Base-by-base conservation (phyloP, 2,113 vertebrate genomes). In the Grammatotria lemairii region DNA sequence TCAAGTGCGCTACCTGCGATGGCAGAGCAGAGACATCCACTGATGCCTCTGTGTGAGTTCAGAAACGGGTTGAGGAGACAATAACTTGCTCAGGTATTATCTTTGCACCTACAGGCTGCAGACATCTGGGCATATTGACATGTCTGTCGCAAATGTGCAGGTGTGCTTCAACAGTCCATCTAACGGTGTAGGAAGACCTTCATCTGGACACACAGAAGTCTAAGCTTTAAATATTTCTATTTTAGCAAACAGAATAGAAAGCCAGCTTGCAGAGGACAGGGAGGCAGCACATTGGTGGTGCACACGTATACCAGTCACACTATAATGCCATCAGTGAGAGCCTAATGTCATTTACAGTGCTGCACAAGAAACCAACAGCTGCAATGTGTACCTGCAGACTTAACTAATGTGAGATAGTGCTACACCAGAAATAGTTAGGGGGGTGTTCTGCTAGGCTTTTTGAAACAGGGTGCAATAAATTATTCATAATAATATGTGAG, bases 401-500 rank as follows among this genome's bases (percentile, higher is more conserved):
- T 90, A 84, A 91, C 83, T 13, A 89, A 81, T 78, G 81, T 10
- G 47, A 12, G 81, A 78, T 85, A 70, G 21, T 14, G 83, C 80
- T 84, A 70, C 31, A 86, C 92, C 83, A 87, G 89, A 92, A 94
- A 92, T 91, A 94, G 94, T 91, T 84, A 86, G 82, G 81, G 55
- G 33, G 60, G 7, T 65, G 33, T 90, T 91, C 80, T 88, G 85
- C 87, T 63, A 19, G 21, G 91, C 88, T 94, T 90, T 92, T 94
- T 92, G 88, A 95, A 95, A 96, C 63, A 73, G 87, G 86, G 63
- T 54, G 38, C 80, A 78, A 94, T 95, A 91, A 95, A 95, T 94
- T 89, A 96, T 96, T 95, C 91, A 94, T 94, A 81, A 84, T 92
- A 89, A 93, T 94, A 94, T 93, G 82, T 88, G 83, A 91, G 92